These are phyloP conservation scores for Salticus scenicus DNA, from an alignment of 2,888 invertebrate species.

Conservation along the genomic window DNA sequence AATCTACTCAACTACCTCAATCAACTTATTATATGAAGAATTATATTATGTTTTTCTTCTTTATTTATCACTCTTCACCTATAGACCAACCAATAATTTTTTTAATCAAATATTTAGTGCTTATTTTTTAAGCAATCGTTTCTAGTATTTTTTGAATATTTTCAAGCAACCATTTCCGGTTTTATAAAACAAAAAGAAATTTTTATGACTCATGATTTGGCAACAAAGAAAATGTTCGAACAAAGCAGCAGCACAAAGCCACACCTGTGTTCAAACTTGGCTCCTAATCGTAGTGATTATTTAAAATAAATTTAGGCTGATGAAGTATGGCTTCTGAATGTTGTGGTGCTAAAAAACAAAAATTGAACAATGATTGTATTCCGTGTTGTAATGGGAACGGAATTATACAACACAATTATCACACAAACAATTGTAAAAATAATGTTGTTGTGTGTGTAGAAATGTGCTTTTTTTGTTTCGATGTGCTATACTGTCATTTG, in stretches of 20 bases:
- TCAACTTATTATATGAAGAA: too few relatives aligned
- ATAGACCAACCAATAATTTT: too few relatives aligned
- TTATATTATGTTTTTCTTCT: too few relatives aligned
- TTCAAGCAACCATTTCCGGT: too few relatives aligned
- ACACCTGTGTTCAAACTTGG: background rate
- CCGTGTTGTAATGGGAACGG: constrained; percentile 79
- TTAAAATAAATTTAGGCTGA: background rate
- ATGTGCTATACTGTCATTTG: constrained; percentile 95
- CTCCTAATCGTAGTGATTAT: background rate
- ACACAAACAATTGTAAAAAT: constrained; percentile 68
- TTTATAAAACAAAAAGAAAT: too few relatives aligned
- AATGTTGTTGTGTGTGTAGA: constrained; percentile 86
- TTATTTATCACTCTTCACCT: too few relatives aligned
- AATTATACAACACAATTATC: constrained; percentile 52
- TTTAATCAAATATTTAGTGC: too few relatives aligned
- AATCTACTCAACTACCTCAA: too few relatives aligned
- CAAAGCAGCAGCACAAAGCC: background rate
- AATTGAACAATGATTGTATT: constrained; percentile 83
- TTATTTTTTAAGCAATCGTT: too few relatives aligned
- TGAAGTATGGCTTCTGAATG: constrained; percentile 88
- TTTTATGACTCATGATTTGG: too few relatives aligned
- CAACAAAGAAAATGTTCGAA: background rate
- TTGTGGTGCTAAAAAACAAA: constrained; percentile 94
- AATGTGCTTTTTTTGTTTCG: constrained; percentile 99
- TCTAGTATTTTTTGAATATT: too few relatives aligned